phyloP scores from a whole-genome alignment of 2,797 vertebrate species.

The Sylvia borin region DNA sequence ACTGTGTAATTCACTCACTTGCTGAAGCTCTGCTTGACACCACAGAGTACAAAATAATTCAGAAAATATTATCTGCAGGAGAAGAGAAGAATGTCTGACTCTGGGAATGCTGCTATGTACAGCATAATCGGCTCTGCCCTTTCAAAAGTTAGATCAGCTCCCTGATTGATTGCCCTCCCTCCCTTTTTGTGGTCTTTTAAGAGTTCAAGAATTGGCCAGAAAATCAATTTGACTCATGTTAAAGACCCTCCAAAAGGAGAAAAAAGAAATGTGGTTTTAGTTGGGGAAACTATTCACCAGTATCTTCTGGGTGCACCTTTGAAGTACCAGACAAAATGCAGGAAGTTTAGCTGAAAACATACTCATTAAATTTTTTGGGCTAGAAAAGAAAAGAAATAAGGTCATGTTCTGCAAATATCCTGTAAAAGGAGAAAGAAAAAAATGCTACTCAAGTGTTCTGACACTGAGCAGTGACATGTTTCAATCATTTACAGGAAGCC shows the following conservation, averaged over 20 bases:
- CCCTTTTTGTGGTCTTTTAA: conserved; percentile 31
- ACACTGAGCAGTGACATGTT: conserved; percentile 39
- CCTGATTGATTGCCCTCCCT: conserved; percentile 41
- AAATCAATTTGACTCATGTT: conserved; percentile 43
- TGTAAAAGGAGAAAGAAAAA: conserved; percentile 5
- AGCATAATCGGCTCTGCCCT: conserved; percentile 40
- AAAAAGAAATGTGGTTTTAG: conserved; percentile 26
- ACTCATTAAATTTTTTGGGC: conserved; percentile 47
- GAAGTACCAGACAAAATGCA: conserved; percentile 37
- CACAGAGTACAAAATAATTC: conserved; percentile 36
- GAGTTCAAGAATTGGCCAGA: conserved; percentile 12
- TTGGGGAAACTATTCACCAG: conserved; percentile 61
- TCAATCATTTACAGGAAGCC: conserved; percentile 51
- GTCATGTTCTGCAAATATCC: conserved; percentile 43
- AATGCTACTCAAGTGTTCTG: not conserved
- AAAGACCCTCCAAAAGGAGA: conserved; percentile 8
- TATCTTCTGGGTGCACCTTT: conserved; percentile 56
- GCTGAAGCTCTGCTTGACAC: conserved; percentile 27
- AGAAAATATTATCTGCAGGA: conserved; percentile 43
- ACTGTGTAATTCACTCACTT: conserved; percentile 18
- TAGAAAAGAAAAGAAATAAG: conserved; percentile 46
- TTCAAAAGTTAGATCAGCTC: conserved; percentile 49
- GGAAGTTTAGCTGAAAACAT: conserved; percentile 56
- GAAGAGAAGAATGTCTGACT: not conserved
- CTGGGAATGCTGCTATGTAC: not conserved